Conservation (phyloP, 2,888 invertebrate genomes). For the Rhaphigaster nebulosa region DNA sequence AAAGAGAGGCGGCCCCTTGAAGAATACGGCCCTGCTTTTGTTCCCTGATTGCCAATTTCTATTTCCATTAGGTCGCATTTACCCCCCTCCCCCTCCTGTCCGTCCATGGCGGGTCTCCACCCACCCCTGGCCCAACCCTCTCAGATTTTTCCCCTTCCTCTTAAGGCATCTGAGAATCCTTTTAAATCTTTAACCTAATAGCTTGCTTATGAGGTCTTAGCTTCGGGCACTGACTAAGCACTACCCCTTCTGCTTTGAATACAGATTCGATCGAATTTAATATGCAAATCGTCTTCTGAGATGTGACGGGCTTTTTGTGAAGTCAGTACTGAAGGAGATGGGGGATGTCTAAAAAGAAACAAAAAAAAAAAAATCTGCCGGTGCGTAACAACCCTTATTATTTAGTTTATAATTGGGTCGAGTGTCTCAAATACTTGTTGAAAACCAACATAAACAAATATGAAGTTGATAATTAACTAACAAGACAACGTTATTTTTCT, state of each 20-base stretch:
- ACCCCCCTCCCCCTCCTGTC: slow-evolving; percentile 49
- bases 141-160: slow-evolving; percentile 28
- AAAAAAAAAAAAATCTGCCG: neutral
- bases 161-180: slow-evolving; percentile 53
- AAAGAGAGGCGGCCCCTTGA: slow-evolving; percentile 55
- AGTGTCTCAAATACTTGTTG: no score
- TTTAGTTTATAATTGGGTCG: no score
- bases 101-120: slow-evolving; percentile 40
- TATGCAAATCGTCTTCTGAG: slow-evolving; percentile 53
- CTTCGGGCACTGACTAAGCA: slow-evolving; percentile 24
- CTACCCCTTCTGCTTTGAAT: slow-evolving; percentile 52
- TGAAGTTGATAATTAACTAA: no score
- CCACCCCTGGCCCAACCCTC: slow-evolving; percentile 20
- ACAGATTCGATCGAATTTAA: slow-evolving; percentile 56
- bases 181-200: slow-evolving; percentile 59
- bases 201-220: slow-evolving; percentile 58
- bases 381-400: no score
- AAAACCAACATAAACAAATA: no score
- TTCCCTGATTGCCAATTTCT: slow-evolving; percentile 63
- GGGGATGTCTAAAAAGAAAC: neutral
- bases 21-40: slow-evolving; percentile 61
- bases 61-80: slow-evolving; percentile 63
- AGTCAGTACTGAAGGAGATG: neutral
- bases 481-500: no score
- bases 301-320: slow-evolving; percentile 20